Percentiles rank a stretch among this genome's conserved stretches.
These are phyloP conservation scores for Synchiropus splendidus DNA, from an alignment of 2,113 vertebrate species.

Conservation along the genomic window DNA sequence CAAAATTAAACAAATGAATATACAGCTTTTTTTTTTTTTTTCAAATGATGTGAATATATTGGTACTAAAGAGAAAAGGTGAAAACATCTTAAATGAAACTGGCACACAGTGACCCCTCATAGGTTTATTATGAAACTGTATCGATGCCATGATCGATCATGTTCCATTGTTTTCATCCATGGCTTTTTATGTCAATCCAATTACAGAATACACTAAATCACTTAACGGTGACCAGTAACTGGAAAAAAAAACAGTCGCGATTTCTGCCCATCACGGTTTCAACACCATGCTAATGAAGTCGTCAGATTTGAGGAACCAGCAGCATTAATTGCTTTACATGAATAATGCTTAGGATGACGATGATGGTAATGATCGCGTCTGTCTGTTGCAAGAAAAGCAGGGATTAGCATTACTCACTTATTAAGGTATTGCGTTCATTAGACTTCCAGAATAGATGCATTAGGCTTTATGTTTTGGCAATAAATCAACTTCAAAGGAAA, in stretches of 20 bases:
- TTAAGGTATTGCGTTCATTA: slow-evolving; percentile 57
- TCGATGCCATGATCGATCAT: no score
- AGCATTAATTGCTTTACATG: slow-evolving; percentile 59
- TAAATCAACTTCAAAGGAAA: slow-evolving; percentile 61
- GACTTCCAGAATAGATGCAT: slow-evolving; percentile 44
- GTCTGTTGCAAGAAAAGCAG: slow-evolving; percentile 42
- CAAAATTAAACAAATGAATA: no score
- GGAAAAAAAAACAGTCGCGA: no score
- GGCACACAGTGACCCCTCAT: no score
- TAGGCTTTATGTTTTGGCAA: slow-evolving; percentile 42
- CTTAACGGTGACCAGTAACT: no score
- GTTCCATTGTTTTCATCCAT: no score
- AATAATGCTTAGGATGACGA: slow-evolving; percentile 56
- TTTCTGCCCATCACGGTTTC: slow-evolving; percentile 28
- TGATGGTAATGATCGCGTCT: slow-evolving; percentile 50
- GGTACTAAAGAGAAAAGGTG: no score
- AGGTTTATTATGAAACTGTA: no score
- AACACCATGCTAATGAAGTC: slow-evolving; percentile 48
- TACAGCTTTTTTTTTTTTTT: no score
- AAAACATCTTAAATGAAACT: no score
- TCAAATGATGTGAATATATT: no score
- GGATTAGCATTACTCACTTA: slow-evolving; percentile 45
- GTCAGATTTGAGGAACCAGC: slow-evolving; percentile 46
- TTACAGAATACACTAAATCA: slow-evolving; percentile 58
- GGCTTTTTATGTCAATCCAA: slow-evolving; percentile 21